Base-by-base conservation (phyloP, 2,797 vertebrate genomes). In the Poeciliopsis infans region DNA sequence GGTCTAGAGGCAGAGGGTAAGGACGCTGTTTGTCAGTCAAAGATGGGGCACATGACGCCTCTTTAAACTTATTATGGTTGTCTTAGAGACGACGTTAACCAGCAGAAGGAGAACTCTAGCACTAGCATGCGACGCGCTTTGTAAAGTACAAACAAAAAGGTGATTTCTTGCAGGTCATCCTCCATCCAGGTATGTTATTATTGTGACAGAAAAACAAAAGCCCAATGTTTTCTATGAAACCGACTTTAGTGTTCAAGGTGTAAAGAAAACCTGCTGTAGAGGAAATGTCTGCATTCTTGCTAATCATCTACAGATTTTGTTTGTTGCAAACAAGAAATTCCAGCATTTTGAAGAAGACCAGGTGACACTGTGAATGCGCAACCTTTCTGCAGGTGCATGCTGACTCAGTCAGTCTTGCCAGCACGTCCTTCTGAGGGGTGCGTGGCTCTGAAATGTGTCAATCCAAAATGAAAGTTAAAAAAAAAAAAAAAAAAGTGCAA, bases 1-100 rank as follows among this genome's bases (percentile, higher is more conserved):
- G 74, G 81, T 88, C 76, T 59, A 64, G 57, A 86, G 47, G 69
- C 36, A 64, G 55, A 87, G 61, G 25, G 25, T 57, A 79, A 72
- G 72, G 59, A 46, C 76, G 41, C 4, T 59, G 41, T 70, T 77
- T 78, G 81, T 79, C 68, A 79, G 66, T 55, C 69, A 61, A 74
- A 51, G 36, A 79, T 61, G 16, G 13, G 69, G 57, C 68, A 55
- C 11, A 45, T 47, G 12, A 76, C 75, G 72, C 75, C 79, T 57
- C 81, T 68, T 81, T 76, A 79, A 73, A 72, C 5, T 5, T 12
- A 20, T 7, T 64, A 33, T 18, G 16, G 33, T 41, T 25, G 20
- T 11, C 20, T 25, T 25, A 5, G 36, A 66, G 33, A 39, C 4
- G 8, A 36, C 20, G 3, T 36, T 36, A 66, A 36, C 7, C 5